Base-by-base conservation (phyloP, 2,888 invertebrate species). In the Phrixothrix hirtus region DNA sequence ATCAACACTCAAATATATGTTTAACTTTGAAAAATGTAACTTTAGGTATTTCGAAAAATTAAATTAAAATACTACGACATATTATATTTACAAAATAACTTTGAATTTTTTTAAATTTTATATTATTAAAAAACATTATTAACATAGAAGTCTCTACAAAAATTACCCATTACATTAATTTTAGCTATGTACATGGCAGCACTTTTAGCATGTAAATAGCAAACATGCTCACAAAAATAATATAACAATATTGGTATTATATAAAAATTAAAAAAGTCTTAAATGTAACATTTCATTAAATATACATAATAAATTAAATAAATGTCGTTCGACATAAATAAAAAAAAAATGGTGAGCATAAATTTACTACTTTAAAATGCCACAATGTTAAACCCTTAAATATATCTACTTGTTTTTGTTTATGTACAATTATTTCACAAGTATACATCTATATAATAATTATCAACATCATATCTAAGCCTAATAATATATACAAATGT, bases 111-210 rank as follows among this genome's bases (percentile, higher is more conserved):
- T 53, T 55, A 35, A 35, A 15, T 47, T 55, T 49, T 55, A 35
- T 49, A 36, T 49, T 44, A 38, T 42, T 43, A 49, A 48, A 49
- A 39, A 55, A 55, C 39, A 41, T 45, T 21, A 36, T 48, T 44
- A 47, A 43, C 42, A 44, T 39, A 55, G 26, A 38, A 25, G 31
- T 43, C 29, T 42, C 43, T 43, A 43, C 30, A 36, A 53, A 48
- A 46, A 48, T 48, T 38, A 38, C 57, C 48, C 56, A 55, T 56
- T 47, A 50, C 55, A 56, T 57, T 57, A 56, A 48, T 38, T 45
- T 53, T 51, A 59, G 41, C 54, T 44, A 49, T 49, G 38, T 52
- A 55, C 55, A 54, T 58, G 59, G 60, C 60, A 60, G 62, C 62
- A 58, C 41, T 46, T 51, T 52, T 49, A 59, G 57, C 58, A 58